Base-by-base conservation (phyloP, 2,888 invertebrate species). In the Melanargia galathea region DNA sequence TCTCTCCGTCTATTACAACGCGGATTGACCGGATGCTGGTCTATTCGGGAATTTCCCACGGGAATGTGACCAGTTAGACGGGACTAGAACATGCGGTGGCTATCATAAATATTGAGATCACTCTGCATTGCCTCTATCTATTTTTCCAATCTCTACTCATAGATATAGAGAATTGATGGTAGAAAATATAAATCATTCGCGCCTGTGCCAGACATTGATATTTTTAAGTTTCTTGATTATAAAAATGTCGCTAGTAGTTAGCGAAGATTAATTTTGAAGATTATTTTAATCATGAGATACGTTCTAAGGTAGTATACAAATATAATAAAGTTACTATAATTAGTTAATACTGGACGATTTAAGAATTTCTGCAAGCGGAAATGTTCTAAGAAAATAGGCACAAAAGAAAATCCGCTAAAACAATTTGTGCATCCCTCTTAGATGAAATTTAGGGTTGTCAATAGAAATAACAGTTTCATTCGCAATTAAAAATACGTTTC, bases 371-470 rank as follows among this genome's bases (percentile, higher is more conserved):
- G 22, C 11, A 22, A 46, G 13, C 4, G 10, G 7, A 43, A 16
- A 18, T 18, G 0, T 46, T 13, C 11, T 46, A 46, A 46, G 45
- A 22, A 46, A 22, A 46, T 2, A 43, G 16, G 7, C 45, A 22
- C 20, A 46, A 11, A 11, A 22, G 20, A 46, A 20, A 46, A 46
- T 11, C 45, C 20, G 20, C 45, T 11, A 3, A 45, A 20, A 20
- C 45, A 46, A 46, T 46, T 46, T 20, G 20, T 13, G 45, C 45
- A 22, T 20, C 11, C 22, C 1, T n/a, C n/a, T 3, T 45, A 10
- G 20, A 45, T 45, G 10, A 20, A 5, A 45, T 2, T 45, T 13
- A 46, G 51, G 51, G 51, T 8, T 51, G 51, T 26, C 51, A 26
- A 30, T 16, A 10, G 1, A 49, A 43, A 18, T 43, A 43, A 43